phyloP scores from a whole-genome alignment of 2,888 invertebrate species.

The Caenorhabditis drosophilae region DNA sequence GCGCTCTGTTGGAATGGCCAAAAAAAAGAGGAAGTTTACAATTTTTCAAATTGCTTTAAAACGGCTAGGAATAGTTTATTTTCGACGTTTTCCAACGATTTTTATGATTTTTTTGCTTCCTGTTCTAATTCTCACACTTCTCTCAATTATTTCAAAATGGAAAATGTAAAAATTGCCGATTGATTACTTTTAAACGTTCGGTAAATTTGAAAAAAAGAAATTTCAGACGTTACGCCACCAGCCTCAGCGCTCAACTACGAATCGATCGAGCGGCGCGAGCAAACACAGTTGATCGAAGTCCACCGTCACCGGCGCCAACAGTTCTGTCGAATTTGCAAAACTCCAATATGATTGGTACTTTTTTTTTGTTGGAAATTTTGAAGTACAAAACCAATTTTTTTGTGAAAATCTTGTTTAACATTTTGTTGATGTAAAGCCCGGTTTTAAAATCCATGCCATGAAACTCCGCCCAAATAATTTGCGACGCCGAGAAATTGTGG shows the following conservation, averaged over 20 bases:
- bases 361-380: too few relatives aligned
- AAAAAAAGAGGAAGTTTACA: too few relatives aligned
- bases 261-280: conserved; percentile 45
- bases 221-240: conserved; percentile 57
- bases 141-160: not conserved
- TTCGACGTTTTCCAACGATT: not conserved
- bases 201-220: not conserved
- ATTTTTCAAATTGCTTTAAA: too few relatives aligned
- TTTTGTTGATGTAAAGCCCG: too few relatives aligned
- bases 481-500: too few relatives aligned
- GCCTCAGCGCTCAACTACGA: conserved; percentile 57
- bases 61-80: not conserved
- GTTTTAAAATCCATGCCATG: too few relatives aligned
- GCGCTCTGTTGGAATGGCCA: not conserved
- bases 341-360: conserved; percentile 47
- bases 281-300: conserved; percentile 35
- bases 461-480: too few relatives aligned
- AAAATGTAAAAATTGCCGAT: not conserved
- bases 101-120: not conserved
- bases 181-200: not conserved
- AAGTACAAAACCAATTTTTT: too few relatives aligned
- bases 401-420: too few relatives aligned
- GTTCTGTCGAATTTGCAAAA: conserved; percentile 29
- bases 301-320: conserved; percentile 42
- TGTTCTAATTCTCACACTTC: not conserved